phyloP scores from a whole-genome alignment of 1,140 invertebrate species.

The Holotrichia oblita region DNA sequence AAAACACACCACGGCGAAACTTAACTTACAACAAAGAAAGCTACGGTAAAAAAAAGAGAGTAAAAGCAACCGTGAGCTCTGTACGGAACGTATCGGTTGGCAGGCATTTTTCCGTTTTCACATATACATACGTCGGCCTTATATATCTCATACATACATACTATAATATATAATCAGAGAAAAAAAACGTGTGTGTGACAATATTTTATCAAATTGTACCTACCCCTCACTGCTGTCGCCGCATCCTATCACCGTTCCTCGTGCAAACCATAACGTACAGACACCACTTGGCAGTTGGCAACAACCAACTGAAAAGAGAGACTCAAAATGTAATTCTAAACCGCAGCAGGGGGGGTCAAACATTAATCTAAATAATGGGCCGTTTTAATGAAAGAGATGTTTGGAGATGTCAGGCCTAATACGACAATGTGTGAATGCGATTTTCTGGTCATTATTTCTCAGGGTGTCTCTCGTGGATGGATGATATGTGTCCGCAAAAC shows the following conservation, averaged over 20 bases:
- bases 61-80: no score
- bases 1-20: constrained; percentile 53
- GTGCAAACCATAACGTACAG: constrained; percentile 36
- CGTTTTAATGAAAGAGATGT: constrained; percentile 60
- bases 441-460: constrained; percentile 58
- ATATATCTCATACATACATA: constrained; percentile 6
- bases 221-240: background rate
- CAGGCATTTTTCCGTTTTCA: background rate
- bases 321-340: constrained; percentile 56
- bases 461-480: constrained; percentile 46
- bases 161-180: background rate
- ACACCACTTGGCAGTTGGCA: constrained; percentile 54
- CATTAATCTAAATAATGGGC: constrained; percentile 60
- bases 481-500: constrained; percentile 42
- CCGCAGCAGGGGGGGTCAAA: constrained; percentile 57
- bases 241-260: background rate
- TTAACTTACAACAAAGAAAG: constrained; percentile 55
- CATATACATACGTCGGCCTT: background rate
- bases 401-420: constrained; percentile 61
- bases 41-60: background rate
- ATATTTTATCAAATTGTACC: constrained; percentile 53
- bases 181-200: constrained; percentile 19
- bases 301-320: constrained; percentile 44
- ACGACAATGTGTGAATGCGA: constrained; percentile 60
- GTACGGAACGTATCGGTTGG: background rate